Evolutionary conservation across 2,888 invertebrate genomes (phyloP).

Genomic region (Embidobia sp.): DNA sequence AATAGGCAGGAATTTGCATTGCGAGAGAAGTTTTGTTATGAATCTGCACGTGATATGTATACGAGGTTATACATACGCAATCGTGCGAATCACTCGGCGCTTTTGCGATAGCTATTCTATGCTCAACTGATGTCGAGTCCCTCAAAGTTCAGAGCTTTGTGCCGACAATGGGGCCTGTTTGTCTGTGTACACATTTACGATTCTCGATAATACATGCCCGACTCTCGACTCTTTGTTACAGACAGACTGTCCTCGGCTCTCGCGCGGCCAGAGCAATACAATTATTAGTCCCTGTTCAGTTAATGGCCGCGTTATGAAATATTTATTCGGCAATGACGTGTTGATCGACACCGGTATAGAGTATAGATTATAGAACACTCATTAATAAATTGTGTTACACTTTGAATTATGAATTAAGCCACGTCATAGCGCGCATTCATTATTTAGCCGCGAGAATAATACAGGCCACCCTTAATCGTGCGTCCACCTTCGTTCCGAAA

Average conservation of each 20-base stretch:
- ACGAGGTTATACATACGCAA: constrained; percentile 64
- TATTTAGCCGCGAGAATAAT: constrained; percentile 47
- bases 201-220: constrained; percentile 53
- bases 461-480: constrained; percentile 41
- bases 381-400: constrained; percentile 51
- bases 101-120: constrained; percentile 56
- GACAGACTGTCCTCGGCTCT: constrained; percentile 47
- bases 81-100: constrained; percentile 63
- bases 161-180: constrained; percentile 63
- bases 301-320: constrained; percentile 53
- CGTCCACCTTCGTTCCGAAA: not conserved
- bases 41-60: constrained; percentile 50
- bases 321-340: constrained; percentile 62
- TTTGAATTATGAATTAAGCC: constrained; percentile 54
- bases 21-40: constrained; percentile 62
- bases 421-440: constrained; percentile 52
- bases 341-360: constrained; percentile 58
- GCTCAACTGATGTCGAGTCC: constrained; percentile 61
- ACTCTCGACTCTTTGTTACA: constrained; percentile 57
- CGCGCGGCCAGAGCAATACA: constrained; percentile 51
- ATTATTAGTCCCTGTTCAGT: constrained; percentile 59
- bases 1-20: constrained; percentile 57
- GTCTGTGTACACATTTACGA: constrained; percentile 57
- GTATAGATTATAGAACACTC: constrained; percentile 56
- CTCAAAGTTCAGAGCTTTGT: constrained; percentile 60